A percentile compares a stretch with the other conserved stretches of the same genome.
Conservation (phyloP, 2,797 vertebrate species). For the Protosalanx chinensis region DNA sequence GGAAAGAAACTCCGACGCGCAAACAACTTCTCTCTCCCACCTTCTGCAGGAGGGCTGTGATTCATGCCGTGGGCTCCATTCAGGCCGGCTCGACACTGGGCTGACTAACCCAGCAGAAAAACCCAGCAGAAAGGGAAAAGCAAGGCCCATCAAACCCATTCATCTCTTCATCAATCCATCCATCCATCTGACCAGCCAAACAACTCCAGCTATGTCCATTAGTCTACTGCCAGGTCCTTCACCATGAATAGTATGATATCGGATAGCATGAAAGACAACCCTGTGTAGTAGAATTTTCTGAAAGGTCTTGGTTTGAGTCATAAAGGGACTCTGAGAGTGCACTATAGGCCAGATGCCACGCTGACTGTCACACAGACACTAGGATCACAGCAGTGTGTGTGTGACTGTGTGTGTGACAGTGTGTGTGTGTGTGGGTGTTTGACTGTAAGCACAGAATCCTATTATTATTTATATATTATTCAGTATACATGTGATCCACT, state of each 20-base stretch:
- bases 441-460: not conserved
- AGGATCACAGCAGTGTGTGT: slow-evolving; percentile 14
- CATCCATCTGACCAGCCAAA: not conserved
- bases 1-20: slow-evolving; percentile 64
- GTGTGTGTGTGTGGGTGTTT: not conserved
- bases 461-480: too few relatives aligned
- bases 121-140: slow-evolving; percentile 41
- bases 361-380: slow-evolving; percentile 44
- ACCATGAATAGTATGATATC: not conserved
- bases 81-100: slow-evolving; percentile 44
- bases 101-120: slow-evolving; percentile 7
- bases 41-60: slow-evolving; percentile 64
- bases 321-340: slow-evolving; percentile 44
- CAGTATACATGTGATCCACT: too few relatives aligned
- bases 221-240: not conserved
- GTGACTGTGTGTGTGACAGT: slow-evolving; percentile 6
- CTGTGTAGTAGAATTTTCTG: slow-evolving; percentile 40
- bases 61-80: slow-evolving; percentile 66
- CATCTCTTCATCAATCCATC: slow-evolving; percentile 25
- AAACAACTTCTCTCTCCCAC: slow-evolving; percentile 37
- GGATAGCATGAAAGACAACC: slow-evolving; percentile 15
- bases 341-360: slow-evolving; percentile 36
- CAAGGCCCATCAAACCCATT: slow-evolving; percentile 10
- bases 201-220: slow-evolving; percentile 4
- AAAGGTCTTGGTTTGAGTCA: slow-evolving; percentile 56